Conservation (phyloP, 2,113 vertebrate genomes). For the Cyphomyrus plagiostoma region DNA sequence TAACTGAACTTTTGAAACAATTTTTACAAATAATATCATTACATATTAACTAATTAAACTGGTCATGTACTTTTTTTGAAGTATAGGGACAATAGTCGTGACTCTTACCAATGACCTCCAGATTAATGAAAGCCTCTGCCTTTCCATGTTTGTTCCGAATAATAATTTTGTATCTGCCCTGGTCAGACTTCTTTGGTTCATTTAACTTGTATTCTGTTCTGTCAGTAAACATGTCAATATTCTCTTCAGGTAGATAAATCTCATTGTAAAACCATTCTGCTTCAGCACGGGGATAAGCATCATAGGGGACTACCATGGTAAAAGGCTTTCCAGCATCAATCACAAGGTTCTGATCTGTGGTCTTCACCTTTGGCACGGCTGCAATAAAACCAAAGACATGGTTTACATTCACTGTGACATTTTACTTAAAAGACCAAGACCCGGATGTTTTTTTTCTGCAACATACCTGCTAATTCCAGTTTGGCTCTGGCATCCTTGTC, state of each 20-base stretch:
- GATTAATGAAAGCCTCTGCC: constrained; percentile 85
- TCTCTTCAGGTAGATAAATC: constrained; percentile 68
- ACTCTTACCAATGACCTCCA: constrained; percentile 86
- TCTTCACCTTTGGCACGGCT: constrained; percentile 90
- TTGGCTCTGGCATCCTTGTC: constrained; percentile 96
- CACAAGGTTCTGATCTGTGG: constrained; percentile 81
- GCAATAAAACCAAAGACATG: constrained; percentile 11
- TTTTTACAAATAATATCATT: neutral
- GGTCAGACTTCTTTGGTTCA: constrained; percentile 79
- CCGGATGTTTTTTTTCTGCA: neutral
- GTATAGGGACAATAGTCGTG: neutral
- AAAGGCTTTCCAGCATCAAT: constrained; percentile 89
- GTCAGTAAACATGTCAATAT: constrained; percentile 78
- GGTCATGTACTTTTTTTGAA: neutral
- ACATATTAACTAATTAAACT: neutral
- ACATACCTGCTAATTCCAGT: constrained; percentile 88
- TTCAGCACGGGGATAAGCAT: constrained; percentile 86
- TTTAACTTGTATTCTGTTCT: constrained; percentile 78
- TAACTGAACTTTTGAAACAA: neutral
- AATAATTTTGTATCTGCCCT: constrained; percentile 80
- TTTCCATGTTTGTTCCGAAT: constrained; percentile 91
- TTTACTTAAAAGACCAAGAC: neutral
- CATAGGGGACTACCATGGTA: constrained; percentile 83
- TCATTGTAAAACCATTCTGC: constrained; percentile 83
- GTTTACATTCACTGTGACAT: neutral